Evolutionary conservation across 2,113 vertebrate species (phyloP).

Genomic region (Sorex fumeus): DNA sequence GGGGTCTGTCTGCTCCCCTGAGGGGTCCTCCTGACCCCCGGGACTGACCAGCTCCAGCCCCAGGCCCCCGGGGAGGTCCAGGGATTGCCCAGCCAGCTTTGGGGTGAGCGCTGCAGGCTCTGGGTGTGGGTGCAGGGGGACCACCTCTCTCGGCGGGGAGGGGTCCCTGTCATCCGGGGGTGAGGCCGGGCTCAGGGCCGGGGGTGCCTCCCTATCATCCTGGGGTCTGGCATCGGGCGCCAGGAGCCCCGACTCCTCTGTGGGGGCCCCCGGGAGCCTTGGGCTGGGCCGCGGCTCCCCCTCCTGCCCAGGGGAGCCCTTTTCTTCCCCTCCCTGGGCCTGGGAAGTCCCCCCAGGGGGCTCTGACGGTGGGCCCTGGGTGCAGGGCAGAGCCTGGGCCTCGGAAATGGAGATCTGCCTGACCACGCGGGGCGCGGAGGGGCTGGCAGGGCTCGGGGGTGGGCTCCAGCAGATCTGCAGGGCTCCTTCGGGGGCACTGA

Average conservation of each 20-base stretch:
- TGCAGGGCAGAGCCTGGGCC: rapidly evolving
- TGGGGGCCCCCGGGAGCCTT: not conserved
- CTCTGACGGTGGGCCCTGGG: slow-evolving; percentile 1
- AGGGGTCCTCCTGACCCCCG: rapidly evolving
- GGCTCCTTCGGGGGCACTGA: not conserved
- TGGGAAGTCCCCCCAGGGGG: rapidly evolving
- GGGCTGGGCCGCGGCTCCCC: not conserved
- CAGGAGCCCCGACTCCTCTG: not conserved
- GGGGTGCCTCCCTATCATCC: no score
- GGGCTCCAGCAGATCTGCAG: slow-evolving; percentile 77
- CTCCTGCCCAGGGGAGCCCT: rapidly evolving
- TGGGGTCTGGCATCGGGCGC: no score
- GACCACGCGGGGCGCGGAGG: slow-evolving; percentile 21
- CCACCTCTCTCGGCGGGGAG: not conserved
- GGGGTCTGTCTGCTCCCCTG: not conserved
- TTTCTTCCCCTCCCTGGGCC: not conserved
- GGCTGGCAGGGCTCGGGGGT: rapidly evolving
- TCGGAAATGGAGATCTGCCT: slow-evolving; percentile 77
- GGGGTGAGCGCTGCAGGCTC: rapidly evolving
- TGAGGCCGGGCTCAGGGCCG: not conserved
- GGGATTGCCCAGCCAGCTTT: not conserved
- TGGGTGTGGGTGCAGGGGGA: rapidly evolving
- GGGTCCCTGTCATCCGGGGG: not conserved
- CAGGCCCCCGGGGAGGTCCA: not conserved
- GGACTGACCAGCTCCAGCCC: not conserved